Conservation (phyloP, 2,113 vertebrate genomes). For the Plectropomus leopardus region DNA sequence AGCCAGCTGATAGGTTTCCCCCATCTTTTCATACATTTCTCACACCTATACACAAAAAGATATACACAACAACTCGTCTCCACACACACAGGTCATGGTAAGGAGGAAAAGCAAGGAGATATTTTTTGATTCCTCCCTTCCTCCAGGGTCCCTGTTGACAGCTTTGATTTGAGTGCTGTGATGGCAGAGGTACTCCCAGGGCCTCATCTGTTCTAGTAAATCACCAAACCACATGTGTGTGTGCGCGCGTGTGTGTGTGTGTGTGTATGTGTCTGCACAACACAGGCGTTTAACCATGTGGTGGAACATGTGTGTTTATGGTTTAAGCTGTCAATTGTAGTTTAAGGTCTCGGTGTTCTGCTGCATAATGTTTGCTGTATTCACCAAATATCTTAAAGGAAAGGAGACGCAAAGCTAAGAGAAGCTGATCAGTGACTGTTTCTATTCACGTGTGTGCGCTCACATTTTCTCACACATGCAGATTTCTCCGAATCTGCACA, state of each 20-base stretch:
- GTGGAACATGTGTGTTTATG: constrained; percentile 41
- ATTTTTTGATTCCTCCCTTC: constrained; percentile 77
- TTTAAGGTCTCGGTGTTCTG: constrained; percentile 16
- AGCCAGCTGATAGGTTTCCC: constrained; percentile 64
- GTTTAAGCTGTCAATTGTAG: constrained; percentile 1
- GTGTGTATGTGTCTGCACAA: background rate
- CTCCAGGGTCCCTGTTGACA: constrained; percentile 79
- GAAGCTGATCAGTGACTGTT: background rate
- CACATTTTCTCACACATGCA: constrained; percentile 26
- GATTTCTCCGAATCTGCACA: constrained; percentile 28
- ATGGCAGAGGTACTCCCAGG: constrained; percentile 74
- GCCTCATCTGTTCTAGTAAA: constrained; percentile 77
- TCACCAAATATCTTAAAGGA: background rate
- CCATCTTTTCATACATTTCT: constrained; percentile 59
- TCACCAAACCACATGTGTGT: constrained; percentile 56
- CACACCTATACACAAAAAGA: constrained; percentile 31
- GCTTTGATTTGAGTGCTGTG: constrained; percentile 80
- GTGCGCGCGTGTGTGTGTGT: constrained; percentile 30
- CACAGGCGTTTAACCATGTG: constrained; percentile 41
- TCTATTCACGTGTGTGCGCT: background rate
- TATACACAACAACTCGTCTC: constrained; percentile 40
- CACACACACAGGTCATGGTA: constrained; percentile 66
- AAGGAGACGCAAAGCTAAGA: background rate
- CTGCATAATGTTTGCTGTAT: background rate
- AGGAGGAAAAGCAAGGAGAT: constrained; percentile 67